Base-by-base conservation (phyloP, 2,113 vertebrate species). In the Edolisoma coerulescens region DNA sequence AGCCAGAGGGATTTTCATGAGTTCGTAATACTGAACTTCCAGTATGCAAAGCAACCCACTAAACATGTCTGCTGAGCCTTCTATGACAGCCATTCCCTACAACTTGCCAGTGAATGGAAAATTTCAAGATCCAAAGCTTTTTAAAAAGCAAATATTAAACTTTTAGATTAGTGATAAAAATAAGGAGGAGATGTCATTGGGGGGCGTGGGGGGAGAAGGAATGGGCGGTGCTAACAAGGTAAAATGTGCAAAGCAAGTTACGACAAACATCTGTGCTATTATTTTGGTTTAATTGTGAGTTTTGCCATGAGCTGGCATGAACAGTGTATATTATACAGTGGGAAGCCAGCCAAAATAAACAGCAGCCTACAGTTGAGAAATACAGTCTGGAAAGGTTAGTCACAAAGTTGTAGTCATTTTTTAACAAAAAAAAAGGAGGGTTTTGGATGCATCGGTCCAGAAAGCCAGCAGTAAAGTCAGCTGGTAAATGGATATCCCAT, bases 351-450 rank as follows among this genome's bases (percentile, higher is more conserved):
- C 98, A 98, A 97, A 90, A 87, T 74, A 97, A 98, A 98, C 95
- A 96, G 50, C 56, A 93, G 96, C 87, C 93, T 96, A 83, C 93
- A 83, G 95, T 96, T 96, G 96, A 97, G 96, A 97, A 97, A 98
- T 94, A 61, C 84, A 96, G 90, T 95, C 97, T 97, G 96, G 96
- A 97, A 97, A 96, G 95, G 96, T 96, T 96, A 96, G 97, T 97
- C 96, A 95, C 94, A 92, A 95, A 91, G 93, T 95, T 90, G 94
- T 74, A 97, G 97, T 95, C 92, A 49, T 96, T 97, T 97, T 93
- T 94, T 49, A 61, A 54, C 54, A 53, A n/a, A 94, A 93, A 94
- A 93, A 92, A 96, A 88, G 90, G 39, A 93, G 88, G 80, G 3
- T 21, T 93, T 95, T 81, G 96, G 94, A 95, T 84, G 83, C 87